Evolutionary conservation across 2,113 vertebrate genomes (phyloP).

Genomic region (Psilopsiagon aurifrons): DNA sequence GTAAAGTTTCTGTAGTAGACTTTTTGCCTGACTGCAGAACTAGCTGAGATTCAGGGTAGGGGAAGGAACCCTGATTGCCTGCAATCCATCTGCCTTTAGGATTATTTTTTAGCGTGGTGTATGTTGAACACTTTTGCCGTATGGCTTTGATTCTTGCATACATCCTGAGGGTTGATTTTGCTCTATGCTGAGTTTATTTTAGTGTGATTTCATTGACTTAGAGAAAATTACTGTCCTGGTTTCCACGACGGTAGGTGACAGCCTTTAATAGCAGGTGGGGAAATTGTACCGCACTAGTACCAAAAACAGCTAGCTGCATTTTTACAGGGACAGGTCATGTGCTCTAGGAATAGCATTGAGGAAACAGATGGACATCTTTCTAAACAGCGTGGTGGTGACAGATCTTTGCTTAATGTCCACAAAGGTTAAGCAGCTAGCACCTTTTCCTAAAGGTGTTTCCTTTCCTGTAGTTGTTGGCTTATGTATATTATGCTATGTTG

Average conservation of each 20-base stretch:
- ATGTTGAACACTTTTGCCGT: background rate
- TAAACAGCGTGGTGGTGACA: background rate
- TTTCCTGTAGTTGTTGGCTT: background rate
- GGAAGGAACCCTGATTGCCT: background rate
- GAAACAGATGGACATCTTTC: background rate
- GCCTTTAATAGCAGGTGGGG: background rate
- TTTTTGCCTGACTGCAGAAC: background rate
- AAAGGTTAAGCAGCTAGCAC: background rate
- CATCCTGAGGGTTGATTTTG: background rate
- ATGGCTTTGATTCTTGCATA: background rate
- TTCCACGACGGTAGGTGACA: background rate
- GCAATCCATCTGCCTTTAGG: background rate
- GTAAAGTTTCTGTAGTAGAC: background rate
- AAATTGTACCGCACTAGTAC: background rate
- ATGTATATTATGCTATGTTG: background rate
- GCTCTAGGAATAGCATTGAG: background rate
- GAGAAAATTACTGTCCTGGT: background rate
- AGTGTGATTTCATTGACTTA: background rate
- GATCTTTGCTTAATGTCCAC: background rate
- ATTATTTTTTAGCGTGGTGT: background rate
- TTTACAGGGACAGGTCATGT: background rate
- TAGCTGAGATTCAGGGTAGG: background rate
- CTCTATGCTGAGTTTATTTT: background rate
- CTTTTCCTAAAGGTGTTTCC: background rate
- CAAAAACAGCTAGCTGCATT: background rate